Evolutionary conservation across 2,113 vertebrate genomes (phyloP).

Genomic region (Erythrolamprus reginae): DNA sequence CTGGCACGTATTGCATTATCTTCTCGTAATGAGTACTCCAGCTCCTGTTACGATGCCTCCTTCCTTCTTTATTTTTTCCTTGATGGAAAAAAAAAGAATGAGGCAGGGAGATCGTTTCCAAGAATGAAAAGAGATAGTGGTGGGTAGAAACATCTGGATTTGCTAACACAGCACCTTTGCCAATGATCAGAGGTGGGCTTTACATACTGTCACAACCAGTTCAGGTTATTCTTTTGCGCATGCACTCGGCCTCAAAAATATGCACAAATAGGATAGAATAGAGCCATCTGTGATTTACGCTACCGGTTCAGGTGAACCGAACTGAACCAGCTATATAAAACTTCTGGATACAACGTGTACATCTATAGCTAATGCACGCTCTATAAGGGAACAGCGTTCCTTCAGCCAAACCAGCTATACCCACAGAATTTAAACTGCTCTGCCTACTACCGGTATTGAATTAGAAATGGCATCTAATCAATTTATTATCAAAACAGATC

Average conservation of each 20-base stretch:
- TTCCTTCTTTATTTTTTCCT: constrained; percentile 13
- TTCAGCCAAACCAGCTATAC: too few relatives aligned
- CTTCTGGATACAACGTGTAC: neutral
- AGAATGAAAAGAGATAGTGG: neutral
- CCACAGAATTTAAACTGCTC: neutral
- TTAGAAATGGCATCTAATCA: neutral
- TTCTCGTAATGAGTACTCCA: neutral
- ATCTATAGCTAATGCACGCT: neutral
- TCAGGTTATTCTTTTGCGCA: too few relatives aligned
- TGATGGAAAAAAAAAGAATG: constrained; percentile 6
- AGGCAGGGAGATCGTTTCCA: constrained; percentile 32
- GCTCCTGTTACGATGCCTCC: constrained; percentile 4
- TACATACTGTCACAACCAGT: too few relatives aligned
- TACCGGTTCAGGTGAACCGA: too few relatives aligned
- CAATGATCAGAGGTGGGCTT: neutral
- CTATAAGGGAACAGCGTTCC: neutral
- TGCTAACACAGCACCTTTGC: constrained; percentile 2
- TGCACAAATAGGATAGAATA: too few relatives aligned
- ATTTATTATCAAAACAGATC: neutral
- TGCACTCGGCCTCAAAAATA: too few relatives aligned
- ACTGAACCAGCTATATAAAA: too few relatives aligned
- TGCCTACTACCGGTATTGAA: neutral
- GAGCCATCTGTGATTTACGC: too few relatives aligned
- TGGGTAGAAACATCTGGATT: neutral
- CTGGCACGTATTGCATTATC: constrained; percentile 16